These are phyloP conservation scores for Drosophila repletoides DNA, from an alignment of 1,140 invertebrate species.

Conservation along the genomic window DNA sequence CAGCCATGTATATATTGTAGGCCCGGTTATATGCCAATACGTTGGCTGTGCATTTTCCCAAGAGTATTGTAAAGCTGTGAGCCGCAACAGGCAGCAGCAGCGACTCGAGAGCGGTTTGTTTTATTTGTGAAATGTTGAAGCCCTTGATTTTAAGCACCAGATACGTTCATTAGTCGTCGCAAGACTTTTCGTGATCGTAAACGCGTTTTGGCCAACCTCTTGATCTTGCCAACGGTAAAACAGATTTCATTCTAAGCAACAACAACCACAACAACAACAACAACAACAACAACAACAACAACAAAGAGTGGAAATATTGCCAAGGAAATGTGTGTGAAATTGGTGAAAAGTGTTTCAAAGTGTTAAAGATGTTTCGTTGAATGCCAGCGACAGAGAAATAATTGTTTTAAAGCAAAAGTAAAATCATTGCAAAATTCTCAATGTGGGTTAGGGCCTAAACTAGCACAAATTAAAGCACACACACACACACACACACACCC, in stretches of 20 bases:
- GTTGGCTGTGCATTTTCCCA: constrained; percentile 75
- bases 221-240: constrained; percentile 28
- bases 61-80: constrained; percentile 53
- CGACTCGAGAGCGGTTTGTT: constrained; percentile 24
- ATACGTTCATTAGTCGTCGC: constrained; percentile 67
- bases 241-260: neutral
- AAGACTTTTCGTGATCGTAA: constrained; percentile 54
- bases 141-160: constrained; percentile 71
- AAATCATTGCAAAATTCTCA: constrained; percentile 41
- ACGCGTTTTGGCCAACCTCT: constrained; percentile 45
- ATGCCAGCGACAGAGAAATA: neutral
- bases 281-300: neutral
- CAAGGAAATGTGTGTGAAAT: neutral
- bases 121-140: constrained; percentile 65
- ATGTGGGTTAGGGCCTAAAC: constrained; percentile 74
- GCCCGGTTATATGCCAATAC: constrained; percentile 57
- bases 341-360: neutral
- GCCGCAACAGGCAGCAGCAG: constrained; percentile 18
- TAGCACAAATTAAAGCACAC: constrained; percentile 47
- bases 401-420: constrained; percentile 16
- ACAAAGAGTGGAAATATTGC: neutral
- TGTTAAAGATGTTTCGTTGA: neutral
- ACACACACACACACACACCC: constrained; percentile 43
- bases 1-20: constrained; percentile 47
- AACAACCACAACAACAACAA: constrained; percentile 19